Percentiles rank a stretch among this genome's conserved stretches.
Evolutionary conservation across 2,113 vertebrate genomes (phyloP).

Genomic region (Leptocoma aspasia): DNA sequence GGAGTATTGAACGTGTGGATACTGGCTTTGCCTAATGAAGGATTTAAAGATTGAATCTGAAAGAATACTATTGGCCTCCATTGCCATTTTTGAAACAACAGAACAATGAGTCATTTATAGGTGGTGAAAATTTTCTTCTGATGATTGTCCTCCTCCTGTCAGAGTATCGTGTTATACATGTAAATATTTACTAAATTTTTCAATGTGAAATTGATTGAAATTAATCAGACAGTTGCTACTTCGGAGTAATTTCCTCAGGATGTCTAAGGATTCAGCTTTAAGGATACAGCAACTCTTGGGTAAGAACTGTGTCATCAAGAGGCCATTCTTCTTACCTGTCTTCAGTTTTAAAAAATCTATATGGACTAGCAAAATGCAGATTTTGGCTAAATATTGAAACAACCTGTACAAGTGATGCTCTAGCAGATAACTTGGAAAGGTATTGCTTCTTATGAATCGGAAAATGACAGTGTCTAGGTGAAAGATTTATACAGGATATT

Average conservation of each 20-base stretch:
- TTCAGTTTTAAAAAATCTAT: not conserved
- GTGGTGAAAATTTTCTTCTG: not conserved
- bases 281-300: not conserved
- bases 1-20: not conserved
- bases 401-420: not conserved
- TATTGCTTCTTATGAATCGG: not conserved
- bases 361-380: not conserved
- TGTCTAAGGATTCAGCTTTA: not conserved
- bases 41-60: not conserved
- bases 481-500: not conserved
- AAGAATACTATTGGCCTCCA: not conserved
- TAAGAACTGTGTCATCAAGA: not conserved
- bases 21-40: not conserved
- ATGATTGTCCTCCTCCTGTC: not conserved
- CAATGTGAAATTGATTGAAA: not conserved
- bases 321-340: not conserved
- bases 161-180: not conserved
- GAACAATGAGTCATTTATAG: not conserved
- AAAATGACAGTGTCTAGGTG: not conserved
- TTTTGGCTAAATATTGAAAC: not conserved
- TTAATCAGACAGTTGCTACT: not conserved
- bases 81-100: not conserved
- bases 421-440: not conserved
- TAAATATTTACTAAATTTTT: not conserved
- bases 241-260: not conserved